Evolutionary conservation across 37 sponge, comb jelly and placozoan species (phyloP), one percentile per base, ranked within the genome.

Genomic region (Haliclona indistincta): DNA sequence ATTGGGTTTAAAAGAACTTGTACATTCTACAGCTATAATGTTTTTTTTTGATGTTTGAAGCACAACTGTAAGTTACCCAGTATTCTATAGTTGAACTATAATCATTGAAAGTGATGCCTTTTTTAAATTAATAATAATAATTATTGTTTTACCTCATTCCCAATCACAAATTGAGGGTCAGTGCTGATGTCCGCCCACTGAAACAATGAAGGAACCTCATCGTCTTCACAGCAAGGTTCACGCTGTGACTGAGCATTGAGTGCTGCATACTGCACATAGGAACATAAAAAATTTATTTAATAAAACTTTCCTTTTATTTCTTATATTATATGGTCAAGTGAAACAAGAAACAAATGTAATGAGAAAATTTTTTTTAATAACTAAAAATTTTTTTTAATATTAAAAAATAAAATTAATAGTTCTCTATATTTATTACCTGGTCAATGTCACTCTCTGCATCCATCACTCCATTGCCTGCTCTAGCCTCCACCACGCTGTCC

Each of bases 121-220:
- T 47, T 17, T 10, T 17, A 47, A 47, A 17, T 17, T 47, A 10
- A 68, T 44, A 68, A 68, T 68, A 68, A 25, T 0, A 23, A 37
- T 41, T 23, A 66, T 32, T 20, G 11, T 26, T 73, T 68, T 41
- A 94, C 95, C 75, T 86, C 82, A 65, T 74, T 75, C 2, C 95
- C 95, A 60, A 89, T 83, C 28, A 94, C 84, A 78, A 74, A 89
- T 35, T 28, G 43, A 0, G 95, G 95, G 30, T 79, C 26, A 11
- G 35, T 70, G 8, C 45, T 68, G 67, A 89, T 56, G 61, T 94
- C 84, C 28, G 87, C 77, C 81, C 81, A 87, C 38, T 72, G 45
- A 23, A 81, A 58, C n/a, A n/a, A n/a, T n/a, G n/a, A n/a, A 11
- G 56, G 45, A 11, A 34, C 54, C 19, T 32, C 67, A 2, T 84